phyloP scores from a whole-genome alignment of 2,113 vertebrate genomes.

The Hemichromis elongatus region DNA sequence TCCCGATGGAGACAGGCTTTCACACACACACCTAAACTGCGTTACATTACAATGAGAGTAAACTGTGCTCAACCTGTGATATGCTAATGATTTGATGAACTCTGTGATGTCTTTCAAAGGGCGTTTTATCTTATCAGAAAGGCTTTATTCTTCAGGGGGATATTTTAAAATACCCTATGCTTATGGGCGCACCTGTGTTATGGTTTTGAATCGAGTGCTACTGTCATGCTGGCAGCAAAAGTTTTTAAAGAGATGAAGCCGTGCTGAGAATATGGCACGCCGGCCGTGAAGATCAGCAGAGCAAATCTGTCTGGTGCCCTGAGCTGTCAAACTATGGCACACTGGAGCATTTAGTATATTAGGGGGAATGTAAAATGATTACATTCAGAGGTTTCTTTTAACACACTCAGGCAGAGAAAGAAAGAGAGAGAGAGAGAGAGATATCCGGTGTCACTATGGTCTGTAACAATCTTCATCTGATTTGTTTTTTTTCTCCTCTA shows the following conservation, averaged over 20 bases:
- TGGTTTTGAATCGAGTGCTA: not conserved
- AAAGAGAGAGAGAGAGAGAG: slow-evolving; percentile 6
- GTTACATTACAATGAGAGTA: not conserved
- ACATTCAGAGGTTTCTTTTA: slow-evolving; percentile 54
- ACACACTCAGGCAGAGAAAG: slow-evolving; percentile 49
- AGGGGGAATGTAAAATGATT: slow-evolving; percentile 45
- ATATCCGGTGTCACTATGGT: slow-evolving; percentile 18
- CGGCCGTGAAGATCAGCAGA: slow-evolving; percentile 22
- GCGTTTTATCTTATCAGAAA: not conserved
- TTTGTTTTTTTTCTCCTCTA: slow-evolving; percentile 76
- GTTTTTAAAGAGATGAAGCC: slow-evolving; percentile 9
- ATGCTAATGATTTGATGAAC: not conserved
- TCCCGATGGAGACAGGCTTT: not conserved
- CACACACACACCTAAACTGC: not conserved
- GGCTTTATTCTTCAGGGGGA: not conserved
- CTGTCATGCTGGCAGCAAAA: not conserved
- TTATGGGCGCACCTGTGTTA: not conserved
- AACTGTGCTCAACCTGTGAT: not conserved
- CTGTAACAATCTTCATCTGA: slow-evolving; percentile 61
- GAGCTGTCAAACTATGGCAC: slow-evolving; percentile 5
- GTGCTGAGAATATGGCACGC: not conserved
- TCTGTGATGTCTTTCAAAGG: not conserved
- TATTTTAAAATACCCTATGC: not conserved
- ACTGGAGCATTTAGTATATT: slow-evolving; percentile 15
- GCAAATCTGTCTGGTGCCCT: slow-evolving; percentile 10